These are phyloP conservation scores for Parnassius smintheus DNA, from an alignment of 2,888 invertebrate species.

Conservation along the genomic window DNA sequence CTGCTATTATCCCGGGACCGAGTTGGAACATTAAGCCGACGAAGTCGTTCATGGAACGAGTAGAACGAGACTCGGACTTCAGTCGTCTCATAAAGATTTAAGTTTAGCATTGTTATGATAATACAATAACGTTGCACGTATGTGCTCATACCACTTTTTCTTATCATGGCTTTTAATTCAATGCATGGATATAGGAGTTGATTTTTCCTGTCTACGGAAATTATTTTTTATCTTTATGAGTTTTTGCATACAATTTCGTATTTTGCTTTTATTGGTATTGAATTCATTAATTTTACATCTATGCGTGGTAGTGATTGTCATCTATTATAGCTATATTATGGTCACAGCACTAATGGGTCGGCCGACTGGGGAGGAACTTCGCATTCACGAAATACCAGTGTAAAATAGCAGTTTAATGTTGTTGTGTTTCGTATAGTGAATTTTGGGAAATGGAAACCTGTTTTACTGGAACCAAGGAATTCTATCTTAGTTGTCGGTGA, in stretches of 20 bases:
- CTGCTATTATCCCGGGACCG: slow-evolving; percentile 6
- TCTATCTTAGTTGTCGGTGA: too few species aligned
- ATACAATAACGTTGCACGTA: slow-evolving; percentile 1
- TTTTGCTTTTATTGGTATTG: not conserved
- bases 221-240: slow-evolving; percentile 2
- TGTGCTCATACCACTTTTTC: slow-evolving; percentile 9
- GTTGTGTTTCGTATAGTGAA: too few species aligned
- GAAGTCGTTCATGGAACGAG: not conserved
- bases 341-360: too few species aligned
- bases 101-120: slow-evolving; percentile 16
- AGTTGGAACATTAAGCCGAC: slow-evolving; percentile 9
- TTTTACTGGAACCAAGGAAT: too few species aligned
- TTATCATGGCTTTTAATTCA: slow-evolving; percentile 7
- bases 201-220: slow-evolving; percentile 2
- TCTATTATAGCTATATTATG: too few species aligned
- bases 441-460: too few species aligned
- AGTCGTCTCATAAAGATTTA: slow-evolving; percentile 13
- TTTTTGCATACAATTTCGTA: not conserved
- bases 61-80: slow-evolving; percentile 8
- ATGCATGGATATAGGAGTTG: slow-evolving; percentile 12
- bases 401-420: too few species aligned
- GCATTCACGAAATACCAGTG: too few species aligned
- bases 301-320: too few species aligned
- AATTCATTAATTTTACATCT: too few species aligned
- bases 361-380: too few species aligned